Conservation (phyloP, 1,140 invertebrate species). For the Camponotus pennsylvanicus region DNA sequence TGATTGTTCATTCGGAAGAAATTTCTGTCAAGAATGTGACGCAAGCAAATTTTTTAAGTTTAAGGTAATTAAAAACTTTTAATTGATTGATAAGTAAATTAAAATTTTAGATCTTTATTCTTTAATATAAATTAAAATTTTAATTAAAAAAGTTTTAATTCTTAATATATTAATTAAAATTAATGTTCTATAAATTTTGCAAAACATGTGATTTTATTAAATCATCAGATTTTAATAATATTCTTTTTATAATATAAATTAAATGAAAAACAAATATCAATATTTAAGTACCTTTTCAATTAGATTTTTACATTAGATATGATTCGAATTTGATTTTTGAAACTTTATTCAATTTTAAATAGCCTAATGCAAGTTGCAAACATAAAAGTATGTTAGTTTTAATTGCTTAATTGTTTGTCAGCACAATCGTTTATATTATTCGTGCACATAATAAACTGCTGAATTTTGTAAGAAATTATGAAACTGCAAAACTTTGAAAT, state of each 20-base stretch:
- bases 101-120: too few species aligned
- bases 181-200: too few species aligned
- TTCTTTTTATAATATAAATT: too few species aligned
- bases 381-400: slow-evolving; percentile 64
- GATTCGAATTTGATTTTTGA: not conserved
- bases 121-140: not conserved
- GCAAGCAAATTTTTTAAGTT: not conserved
- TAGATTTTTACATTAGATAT: not conserved
- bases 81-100: not conserved
- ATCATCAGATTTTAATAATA: too few species aligned
- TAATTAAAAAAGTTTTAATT: not conserved
- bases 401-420: slow-evolving; percentile 48
- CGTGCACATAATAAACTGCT: slow-evolving; percentile 8
- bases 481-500: not conserved
- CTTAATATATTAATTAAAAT: too few species aligned
- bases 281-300: too few species aligned
- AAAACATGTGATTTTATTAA: too few species aligned
- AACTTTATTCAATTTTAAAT: not conserved
- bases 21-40: not conserved
- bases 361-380: not conserved
- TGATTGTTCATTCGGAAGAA: not conserved
- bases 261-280: too few species aligned
- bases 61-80: slow-evolving; percentile 12
- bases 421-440: slow-evolving; percentile 33
- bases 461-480: slow-evolving; percentile 27